Percentiles rank a stretch among this genome's conserved stretches.
These are phyloP conservation scores for Chironomus tepperi DNA, from an alignment of 1,140 invertebrate genomes.

Conservation along the genomic window DNA sequence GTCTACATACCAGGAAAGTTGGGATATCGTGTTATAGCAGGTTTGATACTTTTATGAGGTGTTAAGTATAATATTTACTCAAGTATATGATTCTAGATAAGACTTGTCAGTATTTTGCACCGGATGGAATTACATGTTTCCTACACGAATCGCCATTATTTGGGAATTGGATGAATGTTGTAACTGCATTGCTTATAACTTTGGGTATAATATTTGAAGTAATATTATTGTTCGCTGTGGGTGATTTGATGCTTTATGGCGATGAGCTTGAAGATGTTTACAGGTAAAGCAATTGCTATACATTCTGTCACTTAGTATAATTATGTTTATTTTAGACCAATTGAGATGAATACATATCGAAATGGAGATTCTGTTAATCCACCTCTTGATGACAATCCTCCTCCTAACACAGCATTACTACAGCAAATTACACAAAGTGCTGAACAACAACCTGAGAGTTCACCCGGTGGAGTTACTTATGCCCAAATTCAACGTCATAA, in stretches of 20 bases:
- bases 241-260: conserved; percentile 36
- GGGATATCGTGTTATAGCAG: conserved; percentile 43
- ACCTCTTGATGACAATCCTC: conserved; percentile 22
- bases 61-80: neutral
- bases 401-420: conserved; percentile 30
- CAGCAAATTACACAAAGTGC: conserved; percentile 34
- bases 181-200: conserved; percentile 34
- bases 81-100: conserved; percentile 29
- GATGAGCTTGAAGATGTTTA: conserved; percentile 28
- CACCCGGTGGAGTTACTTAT: conserved; percentile 34
- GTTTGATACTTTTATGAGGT: conserved; percentile 33
- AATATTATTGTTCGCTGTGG: conserved; percentile 34
- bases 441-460: conserved; percentile 32
- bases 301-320: too few species aligned
- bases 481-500: conserved; percentile 34
- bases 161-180: conserved; percentile 37
- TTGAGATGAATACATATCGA: conserved; percentile 31
- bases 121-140: conserved; percentile 33
- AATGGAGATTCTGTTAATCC: conserved; percentile 2
- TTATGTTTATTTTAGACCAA: conserved; percentile 33
- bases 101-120: conserved; percentile 39
- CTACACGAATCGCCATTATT: conserved; percentile 36
- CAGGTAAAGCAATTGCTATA: too few species aligned
- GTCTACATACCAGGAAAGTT: conserved; percentile 47
- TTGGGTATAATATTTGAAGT: conserved; percentile 37